These are phyloP conservation scores for Gobio occitaniae DNA, from an alignment of 2,797 vertebrate genomes.

Conservation along the genomic window DNA sequence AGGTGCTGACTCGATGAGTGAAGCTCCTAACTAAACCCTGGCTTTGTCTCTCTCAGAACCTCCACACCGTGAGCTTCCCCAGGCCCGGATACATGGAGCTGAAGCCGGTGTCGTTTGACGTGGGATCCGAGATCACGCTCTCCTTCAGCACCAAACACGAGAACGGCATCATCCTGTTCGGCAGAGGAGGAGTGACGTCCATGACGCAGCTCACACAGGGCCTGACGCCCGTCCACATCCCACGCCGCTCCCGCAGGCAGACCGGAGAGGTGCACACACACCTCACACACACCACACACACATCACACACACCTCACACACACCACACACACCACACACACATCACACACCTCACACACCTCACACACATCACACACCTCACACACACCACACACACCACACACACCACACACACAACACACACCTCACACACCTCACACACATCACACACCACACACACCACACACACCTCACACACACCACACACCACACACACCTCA, in stretches of 20 bases:
- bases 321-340: too few relatives aligned
- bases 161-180: slow-evolving; percentile 89
- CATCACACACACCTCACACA: too few relatives aligned
- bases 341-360: too few relatives aligned
- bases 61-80: slow-evolving; percentile 91
- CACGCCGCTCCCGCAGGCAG: slow-evolving; percentile 87
- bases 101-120: slow-evolving; percentile 77
- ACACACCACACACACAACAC: too few relatives aligned
- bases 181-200: slow-evolving; percentile 73
- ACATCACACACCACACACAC: too few relatives aligned
- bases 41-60: slow-evolving; percentile 79
- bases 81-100: slow-evolving; percentile 91
- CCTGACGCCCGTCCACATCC: slow-evolving; percentile 58
- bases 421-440: too few relatives aligned
- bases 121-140: slow-evolving; percentile 91
- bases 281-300: too few relatives aligned
- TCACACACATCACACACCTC: too few relatives aligned
- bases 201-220: slow-evolving; percentile 36
- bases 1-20: too few relatives aligned
- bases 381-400: too few relatives aligned
- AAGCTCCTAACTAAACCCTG: background rate
- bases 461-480: too few relatives aligned
- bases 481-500: too few relatives aligned
- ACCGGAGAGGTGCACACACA: slow-evolving; percentile 75
- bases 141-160: slow-evolving; percentile 95